These are phyloP conservation scores for Sthenelais limicola DNA, from an alignment of 2,888 invertebrate species.

Conservation along the genomic window DNA sequence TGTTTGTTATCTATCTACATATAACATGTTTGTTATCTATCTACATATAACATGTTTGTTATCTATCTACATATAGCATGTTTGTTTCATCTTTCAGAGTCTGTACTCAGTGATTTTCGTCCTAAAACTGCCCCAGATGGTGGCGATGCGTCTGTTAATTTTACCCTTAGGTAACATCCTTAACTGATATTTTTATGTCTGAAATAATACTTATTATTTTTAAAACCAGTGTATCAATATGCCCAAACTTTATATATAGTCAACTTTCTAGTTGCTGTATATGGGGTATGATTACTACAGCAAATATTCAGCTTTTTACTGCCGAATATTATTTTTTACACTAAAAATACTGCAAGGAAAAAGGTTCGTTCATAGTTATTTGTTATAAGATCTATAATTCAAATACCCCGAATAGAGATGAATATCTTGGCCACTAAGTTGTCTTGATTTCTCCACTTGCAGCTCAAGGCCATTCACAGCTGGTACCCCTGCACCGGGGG, in stretches of 20 bases:
- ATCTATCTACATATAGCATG: not conserved
- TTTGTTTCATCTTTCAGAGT: slow-evolving; percentile 52
- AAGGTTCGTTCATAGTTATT: no score
- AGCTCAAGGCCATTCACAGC: slow-evolving; percentile 68
- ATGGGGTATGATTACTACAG: no score
- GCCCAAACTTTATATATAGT: no score
- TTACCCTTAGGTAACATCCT: slow-evolving; percentile 45
- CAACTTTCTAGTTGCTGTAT: no score
- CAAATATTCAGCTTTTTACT: no score
- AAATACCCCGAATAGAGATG: not conserved
- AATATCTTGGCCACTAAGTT: no score
- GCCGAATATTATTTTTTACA: no score
- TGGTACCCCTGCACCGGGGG: slow-evolving; percentile 61
- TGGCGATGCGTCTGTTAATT: slow-evolving; percentile 46
- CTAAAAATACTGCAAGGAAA: no score
- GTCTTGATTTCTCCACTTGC: no score
- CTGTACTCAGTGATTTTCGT: slow-evolving; percentile 61
- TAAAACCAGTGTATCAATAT: no score
- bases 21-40: not conserved
- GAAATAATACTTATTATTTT: no score
- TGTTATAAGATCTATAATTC: not conserved
- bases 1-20: no score
- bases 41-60: not conserved
- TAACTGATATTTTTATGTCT: not conserved
- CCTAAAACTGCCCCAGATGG: slow-evolving; percentile 66